A percentile compares a stretch with the other conserved stretches of the same genome.
Conservation (phyloP, 2,113 vertebrate species). For the Tupaia tana region DNA sequence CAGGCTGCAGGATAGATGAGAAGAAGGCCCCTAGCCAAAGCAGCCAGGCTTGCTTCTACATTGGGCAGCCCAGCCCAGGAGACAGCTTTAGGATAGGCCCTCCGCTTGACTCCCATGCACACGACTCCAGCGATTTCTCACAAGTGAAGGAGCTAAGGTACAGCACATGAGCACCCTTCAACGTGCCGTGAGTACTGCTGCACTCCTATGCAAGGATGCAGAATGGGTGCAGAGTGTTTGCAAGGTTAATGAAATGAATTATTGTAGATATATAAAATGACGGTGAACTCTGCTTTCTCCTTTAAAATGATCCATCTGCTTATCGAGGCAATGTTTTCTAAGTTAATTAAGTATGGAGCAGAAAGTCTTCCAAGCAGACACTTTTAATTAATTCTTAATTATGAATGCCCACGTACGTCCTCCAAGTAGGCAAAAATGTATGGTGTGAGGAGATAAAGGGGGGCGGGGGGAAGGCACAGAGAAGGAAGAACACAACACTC, state of each 20-base stretch:
- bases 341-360: slow-evolving; percentile 64
- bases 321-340: slow-evolving; percentile 56
- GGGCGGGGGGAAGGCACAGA: not conserved
- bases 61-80: not conserved
- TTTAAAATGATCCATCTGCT: slow-evolving; percentile 14
- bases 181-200: not conserved
- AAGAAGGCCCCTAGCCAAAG: not conserved
- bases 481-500: not conserved
- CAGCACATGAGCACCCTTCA: not conserved
- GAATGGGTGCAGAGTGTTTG: slow-evolving; percentile 26
- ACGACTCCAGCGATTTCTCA: not conserved
- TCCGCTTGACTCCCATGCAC: not conserved
- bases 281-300: slow-evolving; percentile 54
- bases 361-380: slow-evolving; percentile 59
- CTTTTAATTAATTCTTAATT: slow-evolving; percentile 69
- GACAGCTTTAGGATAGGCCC: not conserved
- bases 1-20: not conserved
- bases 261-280: slow-evolving; percentile 37
- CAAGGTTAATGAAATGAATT: slow-evolving; percentile 61
- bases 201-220: not conserved
- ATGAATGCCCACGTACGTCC: not conserved
- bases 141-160: not conserved
- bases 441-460: not conserved
- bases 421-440: slow-evolving; percentile 37
- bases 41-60: not conserved